phyloP scores from a whole-genome alignment of 2,797 vertebrate genomes.

The Xiphophorus birchmanni region DNA sequence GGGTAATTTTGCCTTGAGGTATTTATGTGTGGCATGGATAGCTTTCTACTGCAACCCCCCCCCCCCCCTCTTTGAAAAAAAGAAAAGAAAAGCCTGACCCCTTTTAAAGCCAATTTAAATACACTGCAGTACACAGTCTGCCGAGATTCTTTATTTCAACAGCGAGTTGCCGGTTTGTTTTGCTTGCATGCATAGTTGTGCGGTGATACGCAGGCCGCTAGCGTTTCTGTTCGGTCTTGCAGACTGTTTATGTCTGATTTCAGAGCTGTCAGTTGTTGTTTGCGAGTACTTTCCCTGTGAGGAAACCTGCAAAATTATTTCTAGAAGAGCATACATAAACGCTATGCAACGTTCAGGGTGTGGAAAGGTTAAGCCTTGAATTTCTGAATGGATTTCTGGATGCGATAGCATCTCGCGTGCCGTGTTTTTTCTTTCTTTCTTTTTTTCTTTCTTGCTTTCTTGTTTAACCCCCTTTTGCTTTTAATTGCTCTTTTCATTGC shows the following conservation, averaged over 20 bases:
- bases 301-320: neutral
- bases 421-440: neutral
- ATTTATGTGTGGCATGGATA: conserved; percentile 33
- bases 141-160: conserved; percentile 3
- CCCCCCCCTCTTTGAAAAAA: neutral
- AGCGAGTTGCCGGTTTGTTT: neutral
- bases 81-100: neutral
- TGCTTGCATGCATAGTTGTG: conserved; percentile 1
- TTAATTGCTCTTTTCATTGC: conserved; percentile 71
- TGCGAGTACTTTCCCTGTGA: neutral
- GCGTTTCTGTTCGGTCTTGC: neutral
- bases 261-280: conserved; percentile 1
- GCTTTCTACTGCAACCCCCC: conserved; percentile 11
- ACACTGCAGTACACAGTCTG: neutral
- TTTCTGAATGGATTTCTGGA: neutral
- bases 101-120: conserved; percentile 1
- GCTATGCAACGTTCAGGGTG: neutral
- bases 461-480: conserved; percentile 35
- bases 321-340: neutral
- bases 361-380: neutral
- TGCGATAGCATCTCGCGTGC: conserved; percentile 21
- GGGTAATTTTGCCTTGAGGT: conserved; percentile 50
- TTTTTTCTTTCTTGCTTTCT: neutral
- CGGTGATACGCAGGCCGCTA: neutral
- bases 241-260: neutral